Percentiles rank a stretch among this genome's conserved stretches.
Conservation (phyloP, 2,797 vertebrate genomes). For the Orientallactaga sibirica region DNA sequence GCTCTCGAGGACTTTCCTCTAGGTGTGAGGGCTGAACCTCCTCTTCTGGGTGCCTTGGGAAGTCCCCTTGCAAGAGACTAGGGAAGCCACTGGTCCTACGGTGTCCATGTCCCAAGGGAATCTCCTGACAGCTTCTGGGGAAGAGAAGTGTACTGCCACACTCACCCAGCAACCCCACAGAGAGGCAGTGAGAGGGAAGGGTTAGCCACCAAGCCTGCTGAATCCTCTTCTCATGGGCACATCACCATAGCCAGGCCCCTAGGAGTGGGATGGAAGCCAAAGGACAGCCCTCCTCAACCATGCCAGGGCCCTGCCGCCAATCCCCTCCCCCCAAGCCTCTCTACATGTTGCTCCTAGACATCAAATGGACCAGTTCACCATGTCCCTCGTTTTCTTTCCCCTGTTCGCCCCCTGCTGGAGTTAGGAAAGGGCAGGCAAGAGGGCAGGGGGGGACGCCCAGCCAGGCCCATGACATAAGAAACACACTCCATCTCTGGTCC, state of each 20-base stretch:
- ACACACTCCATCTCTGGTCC: neutral
- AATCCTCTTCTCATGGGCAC: neutral
- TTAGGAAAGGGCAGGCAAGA: neutral
- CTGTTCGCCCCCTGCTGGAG: constrained; percentile 76
- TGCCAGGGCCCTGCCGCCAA: neutral
- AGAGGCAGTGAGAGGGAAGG: neutral
- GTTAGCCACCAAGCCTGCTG: neutral
- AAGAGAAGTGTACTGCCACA: neutral
- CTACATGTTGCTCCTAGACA: constrained; percentile 29
- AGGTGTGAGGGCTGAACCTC: neutral
- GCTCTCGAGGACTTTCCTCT: neutral
- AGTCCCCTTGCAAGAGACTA: neutral
- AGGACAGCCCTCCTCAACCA: neutral
- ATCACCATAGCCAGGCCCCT: neutral
- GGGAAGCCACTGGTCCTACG: too few relatives aligned
- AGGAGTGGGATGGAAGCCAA: neutral
- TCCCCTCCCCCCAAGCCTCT: neutral
- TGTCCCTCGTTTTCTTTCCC: constrained; percentile 53
- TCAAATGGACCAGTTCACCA: constrained; percentile 11
- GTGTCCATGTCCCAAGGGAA: fast-evolving
- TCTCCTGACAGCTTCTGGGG: neutral
- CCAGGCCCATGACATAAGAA: neutral
- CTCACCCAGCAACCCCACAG: neutral
- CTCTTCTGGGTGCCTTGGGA: neutral
- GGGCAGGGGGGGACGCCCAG: neutral